Evolutionary conservation across 2,888 invertebrate genomes (phyloP).

Genomic region (Eristalis arbustorum): DNA sequence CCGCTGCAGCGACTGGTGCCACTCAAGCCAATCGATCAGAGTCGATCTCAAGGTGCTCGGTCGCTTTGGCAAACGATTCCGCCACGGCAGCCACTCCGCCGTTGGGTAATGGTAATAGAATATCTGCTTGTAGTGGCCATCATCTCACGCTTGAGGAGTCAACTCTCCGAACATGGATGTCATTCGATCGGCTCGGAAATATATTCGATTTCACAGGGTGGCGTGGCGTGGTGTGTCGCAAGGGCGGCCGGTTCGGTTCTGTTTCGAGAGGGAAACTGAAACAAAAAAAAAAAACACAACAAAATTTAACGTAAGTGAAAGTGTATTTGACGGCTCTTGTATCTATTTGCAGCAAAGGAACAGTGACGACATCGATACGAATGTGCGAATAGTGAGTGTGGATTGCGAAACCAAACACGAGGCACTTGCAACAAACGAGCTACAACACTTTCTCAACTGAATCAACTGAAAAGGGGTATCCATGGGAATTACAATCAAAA

Average conservation of each 20-base stretch:
- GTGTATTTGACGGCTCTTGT: neutral
- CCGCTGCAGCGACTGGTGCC: neutral
- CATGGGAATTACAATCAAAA: neutral
- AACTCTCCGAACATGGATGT: slow-evolving; percentile 29
- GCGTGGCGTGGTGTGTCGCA: slow-evolving; percentile 38
- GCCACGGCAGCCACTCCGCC: neutral
- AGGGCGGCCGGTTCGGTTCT: slow-evolving; percentile 1
- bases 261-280: neutral
- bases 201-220: slow-evolving; percentile 65
- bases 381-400: neutral
- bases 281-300: neutral
- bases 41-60: slow-evolving; percentile 19
- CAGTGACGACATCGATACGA: neutral
- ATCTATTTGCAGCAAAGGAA: neutral
- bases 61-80: slow-evolving; percentile 14
- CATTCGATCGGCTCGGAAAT: slow-evolving; percentile 53
- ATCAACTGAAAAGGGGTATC: neutral
- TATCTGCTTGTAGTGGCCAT: slow-evolving; percentile 36
- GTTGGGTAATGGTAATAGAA: slow-evolving; percentile 51
- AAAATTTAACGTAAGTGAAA: slow-evolving; percentile 24
- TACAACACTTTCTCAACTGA: neutral
- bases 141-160: slow-evolving; percentile 35
- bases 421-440: neutral
- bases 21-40: slow-evolving; percentile 14
- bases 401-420: neutral